Conservation (phyloP, 2,797 vertebrate species). For the Gallirallus australis region DNA sequence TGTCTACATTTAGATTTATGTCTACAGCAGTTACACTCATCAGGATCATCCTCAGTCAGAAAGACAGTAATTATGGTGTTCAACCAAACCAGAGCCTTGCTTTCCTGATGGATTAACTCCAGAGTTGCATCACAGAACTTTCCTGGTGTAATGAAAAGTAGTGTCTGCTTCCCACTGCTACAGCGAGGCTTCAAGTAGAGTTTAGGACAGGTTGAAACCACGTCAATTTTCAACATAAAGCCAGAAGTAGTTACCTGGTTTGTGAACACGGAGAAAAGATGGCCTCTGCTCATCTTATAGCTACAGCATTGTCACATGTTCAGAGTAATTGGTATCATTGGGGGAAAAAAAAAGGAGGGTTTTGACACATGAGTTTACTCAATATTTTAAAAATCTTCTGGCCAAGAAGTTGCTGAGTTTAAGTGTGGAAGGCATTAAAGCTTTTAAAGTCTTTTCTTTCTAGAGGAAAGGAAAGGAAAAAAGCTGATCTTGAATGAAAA, state of each 20-base stretch:
- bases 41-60: not conserved
- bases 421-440: not conserved
- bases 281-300: not conserved
- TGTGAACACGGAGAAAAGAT: not conserved
- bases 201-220: not conserved
- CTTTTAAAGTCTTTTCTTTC: not conserved
- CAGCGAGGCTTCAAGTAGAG: not conserved
- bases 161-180: not conserved
- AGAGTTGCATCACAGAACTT: not conserved
- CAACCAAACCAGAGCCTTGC: not conserved
- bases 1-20: constrained; percentile 20
- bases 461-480: not conserved
- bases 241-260: not conserved
- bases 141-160: not conserved
- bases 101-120: not conserved
- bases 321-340: not conserved
- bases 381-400: not conserved
- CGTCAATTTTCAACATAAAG: not conserved
- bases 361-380: not conserved
- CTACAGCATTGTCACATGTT: not conserved
- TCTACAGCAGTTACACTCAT: not conserved
- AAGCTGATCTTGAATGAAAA: not conserved
- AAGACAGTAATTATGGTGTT: not conserved
- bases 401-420: not conserved
- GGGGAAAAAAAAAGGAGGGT: not conserved